phyloP scores from a whole-genome alignment of 92 coral and sea anemone genomes.

The Heliopora coerulea region DNA sequence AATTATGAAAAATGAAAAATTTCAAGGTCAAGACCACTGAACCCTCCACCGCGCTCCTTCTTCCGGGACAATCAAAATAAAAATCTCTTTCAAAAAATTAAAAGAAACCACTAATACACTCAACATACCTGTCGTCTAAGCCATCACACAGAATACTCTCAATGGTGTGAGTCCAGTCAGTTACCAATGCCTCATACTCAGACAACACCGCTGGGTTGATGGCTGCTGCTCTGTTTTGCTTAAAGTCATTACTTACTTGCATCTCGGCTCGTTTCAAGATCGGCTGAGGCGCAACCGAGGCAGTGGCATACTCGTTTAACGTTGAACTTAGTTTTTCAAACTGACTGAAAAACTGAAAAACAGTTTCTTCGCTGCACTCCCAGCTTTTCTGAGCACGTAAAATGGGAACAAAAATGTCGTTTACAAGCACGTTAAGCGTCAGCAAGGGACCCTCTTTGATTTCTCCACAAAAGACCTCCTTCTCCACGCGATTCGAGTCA shows the following conservation, averaged over 20 bases:
- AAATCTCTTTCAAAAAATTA: too few species aligned
- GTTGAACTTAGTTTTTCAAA: slow-evolving; percentile 85
- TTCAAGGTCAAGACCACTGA: too few species aligned
- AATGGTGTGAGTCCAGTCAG: slow-evolving; percentile 89
- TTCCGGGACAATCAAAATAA: not conserved
- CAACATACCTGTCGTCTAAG: slow-evolving; percentile 69
- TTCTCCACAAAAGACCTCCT: slow-evolving; percentile 98
- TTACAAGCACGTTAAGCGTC: slow-evolving; percentile 81
- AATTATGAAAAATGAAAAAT: not conserved
- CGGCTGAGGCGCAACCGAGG: slow-evolving; percentile 93
- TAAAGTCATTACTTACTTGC: slow-evolving; percentile 92
- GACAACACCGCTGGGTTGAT: slow-evolving; percentile 85
- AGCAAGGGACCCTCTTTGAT: slow-evolving; percentile 93
- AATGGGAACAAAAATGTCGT: slow-evolving; percentile 82
- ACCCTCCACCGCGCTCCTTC: not conserved
- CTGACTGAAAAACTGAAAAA: slow-evolving; percentile 79
- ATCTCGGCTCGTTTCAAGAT: slow-evolving; percentile 87
- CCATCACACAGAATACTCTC: slow-evolving; percentile 86
- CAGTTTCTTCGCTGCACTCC: slow-evolving; percentile 78
- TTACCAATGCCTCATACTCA: slow-evolving; percentile 85
- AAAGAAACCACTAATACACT: too few species aligned
- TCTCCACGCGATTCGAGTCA: slow-evolving; percentile 94
- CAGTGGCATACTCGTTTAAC: slow-evolving; percentile 82
- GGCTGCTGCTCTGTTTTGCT: slow-evolving; percentile 97
- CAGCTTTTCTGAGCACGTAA: slow-evolving; percentile 88